Evolutionary conservation across 2,113 vertebrate genomes (phyloP).

Genomic region (Vireo altiloquus): DNA sequence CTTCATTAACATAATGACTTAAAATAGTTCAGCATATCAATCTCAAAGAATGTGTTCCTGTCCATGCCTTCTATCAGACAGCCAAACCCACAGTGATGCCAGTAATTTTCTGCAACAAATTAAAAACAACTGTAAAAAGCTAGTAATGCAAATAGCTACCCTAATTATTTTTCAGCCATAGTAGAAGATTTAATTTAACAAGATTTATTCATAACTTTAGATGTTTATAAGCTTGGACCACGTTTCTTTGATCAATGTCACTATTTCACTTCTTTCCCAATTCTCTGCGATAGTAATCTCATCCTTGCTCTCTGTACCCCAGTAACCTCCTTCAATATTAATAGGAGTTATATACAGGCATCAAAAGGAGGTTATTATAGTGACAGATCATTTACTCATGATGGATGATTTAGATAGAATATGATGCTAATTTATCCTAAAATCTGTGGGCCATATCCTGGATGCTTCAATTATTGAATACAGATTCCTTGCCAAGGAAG

Average conservation of each 20-base stretch:
- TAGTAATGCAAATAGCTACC: not conserved
- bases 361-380: conserved; percentile 2
- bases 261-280: not conserved
- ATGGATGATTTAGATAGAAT: not conserved
- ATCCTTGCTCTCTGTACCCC: not conserved
- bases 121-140: not conserved
- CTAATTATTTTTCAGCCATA: not conserved
- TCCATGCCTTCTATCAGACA: not conserved
- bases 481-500: not conserved
- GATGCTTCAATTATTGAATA: conserved; percentile 37
- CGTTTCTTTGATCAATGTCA: not conserved
- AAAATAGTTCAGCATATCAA: not conserved
- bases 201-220: not conserved
- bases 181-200: not conserved
- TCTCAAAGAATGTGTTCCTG: not conserved
- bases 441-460: not conserved
- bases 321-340: conserved; percentile 6
- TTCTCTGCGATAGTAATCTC: not conserved
- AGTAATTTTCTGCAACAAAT: not conserved
- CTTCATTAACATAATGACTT: not conserved
- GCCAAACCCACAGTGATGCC: not conserved
- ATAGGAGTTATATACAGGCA: not conserved
- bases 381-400: conserved; percentile 16
- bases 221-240: not conserved
- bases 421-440: conserved; percentile 11